A percentile compares a stretch with the other conserved stretches of the same genome.
phyloP scores from a whole-genome alignment of 2,888 invertebrate species.

The Sericinus montela region DNA sequence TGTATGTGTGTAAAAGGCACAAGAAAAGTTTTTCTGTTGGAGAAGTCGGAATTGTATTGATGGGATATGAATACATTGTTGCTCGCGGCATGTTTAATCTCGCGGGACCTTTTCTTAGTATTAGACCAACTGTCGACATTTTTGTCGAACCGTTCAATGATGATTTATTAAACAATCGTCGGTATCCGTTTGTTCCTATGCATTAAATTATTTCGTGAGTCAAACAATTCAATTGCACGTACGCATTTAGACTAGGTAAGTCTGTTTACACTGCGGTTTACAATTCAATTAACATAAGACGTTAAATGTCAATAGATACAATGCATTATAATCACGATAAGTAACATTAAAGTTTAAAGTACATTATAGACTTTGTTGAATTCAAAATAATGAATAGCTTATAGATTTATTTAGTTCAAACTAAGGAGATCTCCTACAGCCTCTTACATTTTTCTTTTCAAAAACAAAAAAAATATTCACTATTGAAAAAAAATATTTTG shows the following conservation, averaged over 20 bases:
- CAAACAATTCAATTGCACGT: conserved; percentile 19
- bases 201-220: conserved; percentile 18
- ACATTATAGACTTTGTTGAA: not conserved
- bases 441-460: no score
- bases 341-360: conserved; percentile 22
- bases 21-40: conserved; percentile 4
- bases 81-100: conserved; percentile 41
- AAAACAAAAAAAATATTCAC: no score
- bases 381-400: not conserved
- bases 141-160: conserved; percentile 20
- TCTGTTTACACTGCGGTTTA: conserved; percentile 20
- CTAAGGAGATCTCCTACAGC: no score
- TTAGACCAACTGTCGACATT: conserved; percentile 35
- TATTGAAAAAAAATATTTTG: no score
- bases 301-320: conserved; percentile 20
- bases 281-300: conserved; percentile 23
- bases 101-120: conserved; percentile 42
- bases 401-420: not conserved
- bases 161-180: conserved; percentile 34
- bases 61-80: conserved; percentile 39
- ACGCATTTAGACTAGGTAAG: conserved; percentile 1
- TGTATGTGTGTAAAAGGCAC: no score
- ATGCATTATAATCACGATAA: conserved; percentile 13
- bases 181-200: conserved; percentile 9
- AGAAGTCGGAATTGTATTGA: conserved; percentile 6